Evolutionary conservation across 2,888 invertebrate species (phyloP).

Genomic region (Gymnosoma rotundatum): DNA sequence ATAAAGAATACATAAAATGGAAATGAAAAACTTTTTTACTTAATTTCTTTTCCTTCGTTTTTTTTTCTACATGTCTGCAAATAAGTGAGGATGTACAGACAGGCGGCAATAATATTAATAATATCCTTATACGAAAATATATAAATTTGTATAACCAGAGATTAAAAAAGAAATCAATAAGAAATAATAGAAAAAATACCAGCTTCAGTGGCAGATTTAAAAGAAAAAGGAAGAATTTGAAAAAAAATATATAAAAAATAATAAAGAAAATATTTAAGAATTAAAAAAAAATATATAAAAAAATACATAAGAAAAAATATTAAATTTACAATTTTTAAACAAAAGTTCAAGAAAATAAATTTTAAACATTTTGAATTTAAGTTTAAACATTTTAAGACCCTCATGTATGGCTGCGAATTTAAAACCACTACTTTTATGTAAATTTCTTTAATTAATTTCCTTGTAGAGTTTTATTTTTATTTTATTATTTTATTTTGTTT

Average conservation of each 20-base stretch:
- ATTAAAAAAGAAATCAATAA: conserved; percentile 57
- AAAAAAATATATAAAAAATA: background rate
- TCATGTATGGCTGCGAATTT: too few relatives aligned
- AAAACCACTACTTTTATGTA: background rate
- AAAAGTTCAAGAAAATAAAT: too few relatives aligned
- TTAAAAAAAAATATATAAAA: background rate
- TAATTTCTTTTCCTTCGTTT: conserved; percentile 1
- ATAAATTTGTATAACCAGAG: conserved; percentile 40
- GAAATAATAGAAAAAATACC: conserved; percentile 4
- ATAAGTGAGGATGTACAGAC: conserved; percentile 58
- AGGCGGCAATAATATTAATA: conserved; percentile 53
- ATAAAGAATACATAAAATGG: conserved; percentile 1
- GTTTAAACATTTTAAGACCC: too few relatives aligned
- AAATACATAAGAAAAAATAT: too few relatives aligned
- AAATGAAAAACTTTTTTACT: conserved; percentile 39
- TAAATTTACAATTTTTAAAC: too few relatives aligned
- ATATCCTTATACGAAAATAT: conserved; percentile 33
- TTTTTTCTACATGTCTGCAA: conserved; percentile 38
- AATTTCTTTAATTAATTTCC: conserved; percentile 33
- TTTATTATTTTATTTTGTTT: conserved; percentile 12
- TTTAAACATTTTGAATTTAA: too few relatives aligned
- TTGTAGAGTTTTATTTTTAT: conserved; percentile 9
- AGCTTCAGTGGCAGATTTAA: background rate
- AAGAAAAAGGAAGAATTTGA: conserved; percentile 1
- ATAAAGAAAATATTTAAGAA: too few relatives aligned